A percentile compares a stretch with the other conserved stretches of the same genome.
These are phyloP conservation scores for Ciona savignyi DNA, from an alignment of 23 tunicate genomes.

Conservation along the genomic window DNA sequence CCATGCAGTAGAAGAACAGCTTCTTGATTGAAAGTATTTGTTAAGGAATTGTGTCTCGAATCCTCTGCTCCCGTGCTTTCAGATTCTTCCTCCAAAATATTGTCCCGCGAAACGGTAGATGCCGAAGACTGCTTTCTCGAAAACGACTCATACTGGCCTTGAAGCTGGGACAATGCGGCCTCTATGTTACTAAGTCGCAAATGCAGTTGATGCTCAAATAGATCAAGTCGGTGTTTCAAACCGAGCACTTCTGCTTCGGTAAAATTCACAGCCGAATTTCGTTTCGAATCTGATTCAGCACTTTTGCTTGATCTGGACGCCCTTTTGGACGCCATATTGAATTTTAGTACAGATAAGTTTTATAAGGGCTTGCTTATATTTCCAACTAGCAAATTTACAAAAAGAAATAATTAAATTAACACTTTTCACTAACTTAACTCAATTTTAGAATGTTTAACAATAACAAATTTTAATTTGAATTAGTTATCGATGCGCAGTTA, in stretches of 20 bases:
- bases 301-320: not conserved
- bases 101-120: constrained; percentile 1
- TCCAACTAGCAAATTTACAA: too few species aligned
- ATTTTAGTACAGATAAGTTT: too few species aligned
- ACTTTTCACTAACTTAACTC: too few species aligned
- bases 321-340: not conserved
- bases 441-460: too few species aligned
- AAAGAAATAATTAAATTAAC: too few species aligned
- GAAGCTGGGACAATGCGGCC: constrained; percentile 28
- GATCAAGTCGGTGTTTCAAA: constrained; percentile 14
- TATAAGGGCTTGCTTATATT: too few species aligned
- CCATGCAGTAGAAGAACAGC: constrained; percentile 6
- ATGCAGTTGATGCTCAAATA: constrained; percentile 19
- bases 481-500: too few species aligned
- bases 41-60: not conserved
- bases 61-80: constrained; percentile 6
- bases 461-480: too few species aligned
- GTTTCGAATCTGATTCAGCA: not conserved
- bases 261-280: constrained; percentile 15
- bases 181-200: constrained; percentile 40
- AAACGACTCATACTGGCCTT: not conserved
- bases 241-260: constrained; percentile 21
- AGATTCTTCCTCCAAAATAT: not conserved
- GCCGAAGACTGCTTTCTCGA: constrained; percentile 6
- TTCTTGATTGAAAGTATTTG: not conserved